A percentile compares a stretch with the other conserved stretches of the same genome.
phyloP scores from a whole-genome alignment of 2,113 vertebrate species.

The Helogale parvula region DNA sequence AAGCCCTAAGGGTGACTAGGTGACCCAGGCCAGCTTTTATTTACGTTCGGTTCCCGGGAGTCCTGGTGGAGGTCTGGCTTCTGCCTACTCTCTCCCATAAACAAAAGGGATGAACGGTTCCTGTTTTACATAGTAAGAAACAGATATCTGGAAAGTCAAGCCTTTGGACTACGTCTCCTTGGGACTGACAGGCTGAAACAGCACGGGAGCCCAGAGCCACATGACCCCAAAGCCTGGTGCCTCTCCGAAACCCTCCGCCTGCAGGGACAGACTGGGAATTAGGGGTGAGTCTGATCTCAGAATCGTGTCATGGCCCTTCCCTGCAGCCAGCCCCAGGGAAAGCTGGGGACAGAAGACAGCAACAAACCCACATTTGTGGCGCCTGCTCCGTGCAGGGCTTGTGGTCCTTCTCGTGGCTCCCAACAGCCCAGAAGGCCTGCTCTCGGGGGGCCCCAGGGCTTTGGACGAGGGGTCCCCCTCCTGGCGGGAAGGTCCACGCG shows the following conservation, averaged over 20 bases:
- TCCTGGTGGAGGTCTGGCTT: neutral
- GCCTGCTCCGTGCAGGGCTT: neutral
- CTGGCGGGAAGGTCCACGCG: accelerated
- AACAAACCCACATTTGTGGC: neutral
- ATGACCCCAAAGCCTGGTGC: neutral
- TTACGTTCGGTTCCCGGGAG: too few relatives aligned
- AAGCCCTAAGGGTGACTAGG: neutral
- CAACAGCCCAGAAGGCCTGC: neutral
- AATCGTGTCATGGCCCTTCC: neutral
- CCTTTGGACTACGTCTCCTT: neutral
- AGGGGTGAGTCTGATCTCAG: neutral
- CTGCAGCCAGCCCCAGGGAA: neutral
- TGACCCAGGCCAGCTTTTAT: accelerated
- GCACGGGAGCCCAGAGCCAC: neutral
- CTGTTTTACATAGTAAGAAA: too few relatives aligned
- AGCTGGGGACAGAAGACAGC: neutral
- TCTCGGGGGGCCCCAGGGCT: accelerated
- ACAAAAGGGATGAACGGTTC: neutral
- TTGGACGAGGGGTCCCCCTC: neutral
- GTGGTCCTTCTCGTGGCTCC: neutral
- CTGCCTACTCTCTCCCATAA: neutral
- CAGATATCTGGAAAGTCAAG: accelerated
- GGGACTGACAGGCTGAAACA: too few relatives aligned
- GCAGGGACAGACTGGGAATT: too few relatives aligned
- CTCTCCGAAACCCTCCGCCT: too few relatives aligned